These are phyloP conservation scores for Hycleus phaleratus DNA, from an alignment of 1,140 invertebrate species.

Conservation along the genomic window DNA sequence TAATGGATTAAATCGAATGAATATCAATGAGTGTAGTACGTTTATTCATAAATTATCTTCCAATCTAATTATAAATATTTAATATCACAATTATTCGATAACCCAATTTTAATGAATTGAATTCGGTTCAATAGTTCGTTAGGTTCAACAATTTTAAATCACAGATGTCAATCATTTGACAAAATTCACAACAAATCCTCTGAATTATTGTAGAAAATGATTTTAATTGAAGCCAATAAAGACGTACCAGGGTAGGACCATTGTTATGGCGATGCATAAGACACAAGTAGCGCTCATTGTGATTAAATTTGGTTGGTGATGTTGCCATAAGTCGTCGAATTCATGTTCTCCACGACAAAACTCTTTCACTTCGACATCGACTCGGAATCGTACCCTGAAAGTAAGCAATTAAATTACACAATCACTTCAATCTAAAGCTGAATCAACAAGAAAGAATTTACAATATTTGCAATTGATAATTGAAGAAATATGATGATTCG, in stretches of 20 bases:
- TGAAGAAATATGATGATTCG: too few relatives aligned
- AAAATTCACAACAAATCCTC: too few relatives aligned
- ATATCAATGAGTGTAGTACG: too few relatives aligned
- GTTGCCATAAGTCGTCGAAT: conserved; percentile 24
- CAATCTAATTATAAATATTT: background rate
- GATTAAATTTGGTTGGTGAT: conserved; percentile 23
- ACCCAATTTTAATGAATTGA: background rate
- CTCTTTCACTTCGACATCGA: conserved; percentile 46
- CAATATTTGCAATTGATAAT: too few relatives aligned
- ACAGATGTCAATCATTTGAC: background rate
- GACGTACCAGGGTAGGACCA: conserved; percentile 46
- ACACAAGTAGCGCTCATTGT: conserved; percentile 40
- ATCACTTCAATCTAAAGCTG: too few relatives aligned
- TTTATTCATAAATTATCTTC: too few relatives aligned
- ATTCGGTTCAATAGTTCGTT: conserved; percentile 3
- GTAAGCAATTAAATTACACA: background rate
- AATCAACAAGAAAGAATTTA: too few relatives aligned
- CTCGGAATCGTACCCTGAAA: conserved; percentile 45
- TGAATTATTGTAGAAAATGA: background rate
- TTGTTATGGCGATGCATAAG: conserved; percentile 42
- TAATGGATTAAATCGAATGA: too few relatives aligned
- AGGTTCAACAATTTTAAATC: background rate
- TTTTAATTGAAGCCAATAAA: conserved; percentile 29
- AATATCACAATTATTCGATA: conserved; percentile 10
- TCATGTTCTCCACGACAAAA: conserved; percentile 36